A percentile compares a stretch with the other conserved stretches of the same genome.
These are phyloP conservation scores for Babyrousa celebensis DNA, from an alignment of 2,797 vertebrate genomes.

Conservation along the genomic window DNA sequence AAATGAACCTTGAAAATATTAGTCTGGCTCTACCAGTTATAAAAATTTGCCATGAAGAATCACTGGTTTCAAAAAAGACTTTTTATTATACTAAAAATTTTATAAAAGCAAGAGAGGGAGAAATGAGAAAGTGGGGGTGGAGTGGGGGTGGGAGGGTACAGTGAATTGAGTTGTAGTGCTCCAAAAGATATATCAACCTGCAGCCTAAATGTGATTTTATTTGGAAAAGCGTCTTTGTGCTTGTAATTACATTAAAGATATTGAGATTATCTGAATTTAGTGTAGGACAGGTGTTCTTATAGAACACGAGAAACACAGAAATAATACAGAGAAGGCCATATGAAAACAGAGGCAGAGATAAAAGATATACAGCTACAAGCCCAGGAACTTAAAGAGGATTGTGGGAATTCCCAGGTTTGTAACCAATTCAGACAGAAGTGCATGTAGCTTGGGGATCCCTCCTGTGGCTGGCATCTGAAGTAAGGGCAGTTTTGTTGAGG, in stretches of 20 bases:
- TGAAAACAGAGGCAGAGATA: background rate
- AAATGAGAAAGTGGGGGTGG: background rate
- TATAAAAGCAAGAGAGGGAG: background rate
- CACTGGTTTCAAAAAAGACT: background rate
- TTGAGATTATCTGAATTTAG: background rate
- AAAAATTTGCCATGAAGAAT: constrained; percentile 59
- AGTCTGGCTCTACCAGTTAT: background rate
- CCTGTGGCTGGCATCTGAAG: background rate
- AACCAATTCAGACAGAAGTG: background rate
- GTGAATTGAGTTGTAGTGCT: background rate
- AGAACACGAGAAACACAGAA: background rate
- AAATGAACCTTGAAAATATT: constrained; percentile 59
- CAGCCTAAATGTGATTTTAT: background rate
- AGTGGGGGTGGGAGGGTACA: accelerated
- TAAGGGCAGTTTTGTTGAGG: background rate
- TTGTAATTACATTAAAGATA: background rate
- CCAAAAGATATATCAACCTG: background rate
- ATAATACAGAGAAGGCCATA: background rate
- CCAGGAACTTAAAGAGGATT: background rate
- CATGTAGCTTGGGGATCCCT: background rate
- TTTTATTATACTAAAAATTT: background rate
- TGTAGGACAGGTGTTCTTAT: accelerated
- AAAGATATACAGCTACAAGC: background rate
- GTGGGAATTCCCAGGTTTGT: background rate
- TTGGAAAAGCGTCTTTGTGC: background rate